A percentile compares a stretch with the other conserved stretches of the same genome.
phyloP scores from a whole-genome alignment of 1,140 invertebrate species.

The Mamestra configurata region DNA sequence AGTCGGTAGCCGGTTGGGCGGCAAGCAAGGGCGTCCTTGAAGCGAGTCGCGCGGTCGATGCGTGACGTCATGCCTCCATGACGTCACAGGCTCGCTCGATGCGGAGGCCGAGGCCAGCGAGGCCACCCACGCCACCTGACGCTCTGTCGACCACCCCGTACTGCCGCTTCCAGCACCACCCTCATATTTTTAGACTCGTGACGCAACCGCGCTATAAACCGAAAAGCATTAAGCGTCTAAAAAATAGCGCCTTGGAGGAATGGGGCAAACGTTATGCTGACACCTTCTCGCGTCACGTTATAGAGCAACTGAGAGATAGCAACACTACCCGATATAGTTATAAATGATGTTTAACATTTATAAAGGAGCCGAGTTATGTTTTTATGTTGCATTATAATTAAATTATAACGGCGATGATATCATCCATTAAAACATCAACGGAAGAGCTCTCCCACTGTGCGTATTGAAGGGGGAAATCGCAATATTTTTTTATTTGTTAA shows the following conservation, averaged over 20 bases:
- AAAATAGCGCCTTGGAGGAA: conserved; percentile 60
- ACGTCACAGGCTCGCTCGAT: conserved; percentile 81
- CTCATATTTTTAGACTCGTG: conserved; percentile 83
- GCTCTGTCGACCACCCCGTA: conserved; percentile 65
- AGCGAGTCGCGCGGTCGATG: conserved; percentile 80
- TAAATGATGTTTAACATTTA: too few relatives aligned
- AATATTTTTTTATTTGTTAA: background rate
- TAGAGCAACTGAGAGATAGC: background rate
- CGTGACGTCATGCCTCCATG: conserved; percentile 78
- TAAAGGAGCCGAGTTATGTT: too few relatives aligned
- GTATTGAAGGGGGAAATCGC: background rate
- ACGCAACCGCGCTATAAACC: conserved; percentile 76
- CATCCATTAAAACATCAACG: too few relatives aligned
- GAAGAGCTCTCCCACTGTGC: conserved; percentile 1
- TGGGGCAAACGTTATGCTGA: background rate
- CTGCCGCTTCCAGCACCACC: conserved; percentile 71
- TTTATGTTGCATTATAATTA: background rate
- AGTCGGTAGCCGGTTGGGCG: conserved; percentile 68
- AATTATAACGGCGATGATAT: background rate
- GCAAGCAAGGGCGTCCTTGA: conserved; percentile 84
- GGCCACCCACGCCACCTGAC: conserved; percentile 59
- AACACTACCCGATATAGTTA: too few relatives aligned
- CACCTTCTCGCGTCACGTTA: background rate
- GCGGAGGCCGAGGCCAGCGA: conserved; percentile 73
- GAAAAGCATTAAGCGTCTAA: conserved; percentile 68